Base-by-base conservation (phyloP, 2,113 vertebrate species). In the Mesoclemmys tuberculata region DNA sequence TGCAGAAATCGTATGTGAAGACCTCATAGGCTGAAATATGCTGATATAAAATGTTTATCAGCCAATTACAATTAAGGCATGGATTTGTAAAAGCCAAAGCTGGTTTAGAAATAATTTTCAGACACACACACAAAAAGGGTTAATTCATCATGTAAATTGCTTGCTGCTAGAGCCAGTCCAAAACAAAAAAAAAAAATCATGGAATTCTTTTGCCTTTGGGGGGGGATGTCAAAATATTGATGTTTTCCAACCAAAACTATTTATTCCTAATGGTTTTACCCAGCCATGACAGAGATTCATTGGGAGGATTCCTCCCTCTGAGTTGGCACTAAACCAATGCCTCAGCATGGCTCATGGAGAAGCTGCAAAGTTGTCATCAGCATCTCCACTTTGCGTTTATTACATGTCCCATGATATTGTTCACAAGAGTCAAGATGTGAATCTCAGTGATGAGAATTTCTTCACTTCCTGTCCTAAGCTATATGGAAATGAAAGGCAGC, bases 1-100 rank as follows among this genome's bases (percentile, higher is more conserved):
- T 96, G 94, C 92, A 92, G 10, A 24, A 16, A 56, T 41, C 10
- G n/a, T 11, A 24, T 56, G 54, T 44, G 80, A 85, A 86, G 74
- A 71, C 94, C 81, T 93, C 77, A 79, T 88, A 95, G 94, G 79
- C 87, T 96, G 95, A 97, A 96, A 96, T 95, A 96, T 52, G 87
- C 54, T 95, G 95, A 89, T 6, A 80, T 93, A 91, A 96, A 95
- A 90, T 52, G 79, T 80, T 95, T 79, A 96, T 97, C 81, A 14
- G 5, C 13, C 24, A 82, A 97, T 97, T 94, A 95, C 85, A 96
- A 96, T 95, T 97, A 96, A 95, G 93, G 81, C 79, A 94, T 64
- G 82, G 89, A 95, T 85, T 75, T 19, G 83, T 95, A 95, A 93
- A 95, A 96, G 93, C 94, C 92, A 95, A 94, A 97, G 79, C 86